Percentiles rank a stretch among this genome's conserved stretches.
These are phyloP conservation scores for Sipha maydis DNA, from an alignment of 2,888 invertebrate species.

Conservation along the genomic window DNA sequence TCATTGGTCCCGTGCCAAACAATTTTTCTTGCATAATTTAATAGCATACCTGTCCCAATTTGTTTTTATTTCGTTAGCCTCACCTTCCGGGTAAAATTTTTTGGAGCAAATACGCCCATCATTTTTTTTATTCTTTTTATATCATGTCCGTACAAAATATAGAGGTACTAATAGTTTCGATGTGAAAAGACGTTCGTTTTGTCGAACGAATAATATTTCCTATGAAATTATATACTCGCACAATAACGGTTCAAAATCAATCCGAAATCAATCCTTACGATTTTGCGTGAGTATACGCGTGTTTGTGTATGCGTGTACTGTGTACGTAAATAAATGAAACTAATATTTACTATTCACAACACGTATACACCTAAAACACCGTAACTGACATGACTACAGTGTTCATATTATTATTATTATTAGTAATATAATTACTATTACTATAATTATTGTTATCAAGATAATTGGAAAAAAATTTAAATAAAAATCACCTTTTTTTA, in stretches of 20 bases:
- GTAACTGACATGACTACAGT: slow-evolving; percentile 24
- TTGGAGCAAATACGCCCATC: background rate
- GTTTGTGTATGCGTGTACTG: too few species aligned
- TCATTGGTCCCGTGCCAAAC: slow-evolving; percentile 6
- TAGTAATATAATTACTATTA: too few species aligned
- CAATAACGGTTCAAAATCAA: background rate
- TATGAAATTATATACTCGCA: background rate
- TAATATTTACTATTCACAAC: slow-evolving; percentile 16
- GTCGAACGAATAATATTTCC: background rate
- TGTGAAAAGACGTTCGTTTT: background rate
- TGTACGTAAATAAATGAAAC: too few species aligned
- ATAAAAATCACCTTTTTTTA: background rate
- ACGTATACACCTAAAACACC: slow-evolving; percentile 14
- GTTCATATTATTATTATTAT: background rate
- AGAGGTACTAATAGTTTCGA: background rate
- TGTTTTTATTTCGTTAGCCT: background rate
- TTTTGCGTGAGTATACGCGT: background rate
- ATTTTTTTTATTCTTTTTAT: background rate
- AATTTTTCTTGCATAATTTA: slow-evolving; percentile 9
- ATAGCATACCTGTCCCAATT: background rate
- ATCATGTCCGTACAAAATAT: background rate
- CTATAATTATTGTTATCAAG: background rate
- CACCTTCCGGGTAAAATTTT: background rate
- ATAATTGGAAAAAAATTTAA: background rate
- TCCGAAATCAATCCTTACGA: slow-evolving; percentile 10